Evolutionary conservation across 1,140 invertebrate genomes (phyloP).

Genomic region (Limonius californicus): DNA sequence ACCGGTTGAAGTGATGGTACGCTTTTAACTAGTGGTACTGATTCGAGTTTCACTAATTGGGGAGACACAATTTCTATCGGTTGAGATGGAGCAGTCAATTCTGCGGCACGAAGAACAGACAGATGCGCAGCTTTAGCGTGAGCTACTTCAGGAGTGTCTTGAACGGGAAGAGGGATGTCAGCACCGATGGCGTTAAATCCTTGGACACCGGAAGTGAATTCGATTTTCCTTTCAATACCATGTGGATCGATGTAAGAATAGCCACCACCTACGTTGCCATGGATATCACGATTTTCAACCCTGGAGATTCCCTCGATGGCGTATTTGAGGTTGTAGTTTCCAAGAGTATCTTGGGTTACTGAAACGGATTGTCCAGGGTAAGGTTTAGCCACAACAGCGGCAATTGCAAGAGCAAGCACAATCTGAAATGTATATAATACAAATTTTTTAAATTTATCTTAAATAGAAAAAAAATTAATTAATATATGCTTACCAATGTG

Average conservation of each 20-base stretch:
- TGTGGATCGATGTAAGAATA: constrained; percentile 32
- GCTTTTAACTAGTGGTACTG: too few species aligned
- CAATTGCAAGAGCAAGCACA: neutral
- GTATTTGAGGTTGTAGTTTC: constrained; percentile 28
- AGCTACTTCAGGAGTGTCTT: constrained; percentile 20
- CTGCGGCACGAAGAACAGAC: neutral
- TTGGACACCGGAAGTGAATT: constrained; percentile 30
- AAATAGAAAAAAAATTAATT: neutral
- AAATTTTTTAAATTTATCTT: neutral
- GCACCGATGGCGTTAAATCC: constrained; percentile 30
- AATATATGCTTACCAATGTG: neutral
- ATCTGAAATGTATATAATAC: neutral
- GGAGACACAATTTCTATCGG: neutral
- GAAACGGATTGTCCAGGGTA: constrained; percentile 1
- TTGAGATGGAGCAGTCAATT: neutral
- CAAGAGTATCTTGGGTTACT: constrained; percentile 30
- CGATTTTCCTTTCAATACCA: constrained; percentile 24
- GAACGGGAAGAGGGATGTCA: constrained; percentile 27
- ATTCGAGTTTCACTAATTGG: too few species aligned
- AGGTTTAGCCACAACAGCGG: neutral
- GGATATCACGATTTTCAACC: constrained; percentile 21
- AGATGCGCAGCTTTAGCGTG: constrained; percentile 6
- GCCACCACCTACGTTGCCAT: constrained; percentile 28
- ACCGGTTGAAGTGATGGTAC: too few species aligned
- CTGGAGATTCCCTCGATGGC: constrained; percentile 21